phyloP scores from a whole-genome alignment of 2,113 vertebrate genomes.

The Scartelaos histophorus region DNA sequence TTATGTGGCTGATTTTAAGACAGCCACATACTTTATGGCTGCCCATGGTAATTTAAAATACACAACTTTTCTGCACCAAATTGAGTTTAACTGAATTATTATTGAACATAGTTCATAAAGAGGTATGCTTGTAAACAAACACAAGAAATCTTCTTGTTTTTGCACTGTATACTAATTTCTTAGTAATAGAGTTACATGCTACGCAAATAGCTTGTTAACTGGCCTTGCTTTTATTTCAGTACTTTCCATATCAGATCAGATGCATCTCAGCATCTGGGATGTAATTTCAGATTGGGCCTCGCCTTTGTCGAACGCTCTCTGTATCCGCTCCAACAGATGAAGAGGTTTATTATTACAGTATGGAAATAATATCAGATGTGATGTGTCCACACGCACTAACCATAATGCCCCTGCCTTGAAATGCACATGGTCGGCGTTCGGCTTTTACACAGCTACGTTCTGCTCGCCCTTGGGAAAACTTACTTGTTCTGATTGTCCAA shows the following conservation, averaged over 20 bases:
- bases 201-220: constrained; percentile 22
- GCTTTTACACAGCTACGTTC: constrained; percentile 20
- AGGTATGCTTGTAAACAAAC: neutral
- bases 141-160: neutral
- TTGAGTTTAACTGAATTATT: no score
- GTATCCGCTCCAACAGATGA: constrained; percentile 53
- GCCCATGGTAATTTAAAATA: no score
- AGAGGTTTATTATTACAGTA: constrained; percentile 72
- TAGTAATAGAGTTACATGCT: neutral
- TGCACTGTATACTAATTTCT: neutral
- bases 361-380: constrained; percentile 71
- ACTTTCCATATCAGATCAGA: constrained; percentile 46
- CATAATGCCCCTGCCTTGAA: constrained; percentile 59
- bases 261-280: constrained; percentile 62
- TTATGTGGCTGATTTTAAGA: no score
- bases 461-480: constrained; percentile 38
- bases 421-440: constrained; percentile 44
- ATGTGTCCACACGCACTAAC: constrained; percentile 57
- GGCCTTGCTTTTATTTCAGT: constrained; percentile 53
- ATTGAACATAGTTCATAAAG: no score
- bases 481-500: constrained; percentile 28
- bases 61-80: no score
- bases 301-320: constrained; percentile 57
- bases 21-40: no score
- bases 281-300: constrained; percentile 68